Evolutionary conservation across 2,888 invertebrate genomes (phyloP).

Genomic region (Drosophila lacicola): DNA sequence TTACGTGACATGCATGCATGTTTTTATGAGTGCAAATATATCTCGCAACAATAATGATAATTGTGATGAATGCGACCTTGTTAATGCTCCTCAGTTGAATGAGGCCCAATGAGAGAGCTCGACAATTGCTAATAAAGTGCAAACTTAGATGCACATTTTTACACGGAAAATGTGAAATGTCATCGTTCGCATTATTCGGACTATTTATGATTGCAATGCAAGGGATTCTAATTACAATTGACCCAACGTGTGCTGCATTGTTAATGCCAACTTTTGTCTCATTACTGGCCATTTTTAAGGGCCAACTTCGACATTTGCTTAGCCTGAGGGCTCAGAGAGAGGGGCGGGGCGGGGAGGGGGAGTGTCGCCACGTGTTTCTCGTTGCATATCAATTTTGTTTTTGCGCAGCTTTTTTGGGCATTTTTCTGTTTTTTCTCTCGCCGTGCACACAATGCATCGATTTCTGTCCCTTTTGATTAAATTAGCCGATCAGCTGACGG

Average conservation of each 20-base stretch:
- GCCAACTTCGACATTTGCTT: slow-evolving; percentile 23
- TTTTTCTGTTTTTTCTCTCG: neutral
- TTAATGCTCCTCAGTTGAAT: slow-evolving; percentile 6
- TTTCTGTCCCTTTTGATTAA: slow-evolving; percentile 28
- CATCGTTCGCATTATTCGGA: neutral
- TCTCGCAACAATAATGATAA: slow-evolving; percentile 3
- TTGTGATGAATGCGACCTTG: slow-evolving; percentile 29
- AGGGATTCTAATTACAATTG: slow-evolving; percentile 29
- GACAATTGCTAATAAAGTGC: slow-evolving; percentile 31
- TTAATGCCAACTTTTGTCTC: neutral
- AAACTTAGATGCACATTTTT: slow-evolving; percentile 12
- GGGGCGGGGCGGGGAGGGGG: too few relatives aligned
- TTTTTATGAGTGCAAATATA: slow-evolving; percentile 7
- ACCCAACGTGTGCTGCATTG: slow-evolving; percentile 8
- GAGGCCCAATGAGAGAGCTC: slow-evolving; percentile 12
- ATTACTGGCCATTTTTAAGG: slow-evolving; percentile 14
- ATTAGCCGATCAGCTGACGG: neutral
- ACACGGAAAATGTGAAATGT: neutral
- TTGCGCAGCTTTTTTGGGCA: neutral
- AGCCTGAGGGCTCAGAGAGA: too few relatives aligned
- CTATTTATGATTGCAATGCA: slow-evolving; percentile 19
- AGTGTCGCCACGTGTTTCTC: neutral
- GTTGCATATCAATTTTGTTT: slow-evolving; percentile 35
- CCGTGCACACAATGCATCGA: slow-evolving; percentile 4
- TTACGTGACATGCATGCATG: slow-evolving; percentile 16